phyloP scores from a whole-genome alignment of 1,140 invertebrate species.

The Drosophila azteca region DNA sequence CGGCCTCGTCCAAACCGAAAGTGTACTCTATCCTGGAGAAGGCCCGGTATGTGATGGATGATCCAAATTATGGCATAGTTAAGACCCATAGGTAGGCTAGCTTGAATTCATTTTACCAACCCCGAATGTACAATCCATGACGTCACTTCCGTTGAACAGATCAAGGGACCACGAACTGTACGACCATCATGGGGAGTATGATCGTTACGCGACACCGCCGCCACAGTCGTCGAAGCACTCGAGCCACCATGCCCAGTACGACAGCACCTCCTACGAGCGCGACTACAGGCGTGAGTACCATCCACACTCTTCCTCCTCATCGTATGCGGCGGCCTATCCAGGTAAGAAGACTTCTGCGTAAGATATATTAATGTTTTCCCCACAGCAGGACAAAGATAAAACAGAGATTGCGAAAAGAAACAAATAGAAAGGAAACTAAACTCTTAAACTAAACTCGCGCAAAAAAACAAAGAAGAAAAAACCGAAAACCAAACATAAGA shows the following conservation, averaged over 20 bases:
- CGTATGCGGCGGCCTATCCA: slow-evolving; percentile 76
- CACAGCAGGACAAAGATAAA: slow-evolving; percentile 57
- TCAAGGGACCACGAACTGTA: slow-evolving; percentile 78
- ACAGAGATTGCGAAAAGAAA: slow-evolving; percentile 19
- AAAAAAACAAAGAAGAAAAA: slow-evolving; percentile 20
- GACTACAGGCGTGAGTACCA: slow-evolving; percentile 82
- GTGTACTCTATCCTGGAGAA: slow-evolving; percentile 92
- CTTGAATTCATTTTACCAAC: background rate
- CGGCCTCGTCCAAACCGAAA: slow-evolving; percentile 86
- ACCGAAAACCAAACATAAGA: slow-evolving; percentile 20
- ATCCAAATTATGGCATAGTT: slow-evolving; percentile 86
- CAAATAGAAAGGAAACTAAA: slow-evolving; percentile 32
- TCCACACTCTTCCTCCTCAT: slow-evolving; percentile 78
- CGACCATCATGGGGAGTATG: slow-evolving; percentile 78
- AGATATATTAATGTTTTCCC: slow-evolving; percentile 56
- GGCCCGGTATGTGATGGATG: slow-evolving; percentile 91
- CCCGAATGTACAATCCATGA: background rate
- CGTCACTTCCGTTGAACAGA: slow-evolving; percentile 30
- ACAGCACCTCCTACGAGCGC: slow-evolving; percentile 76
- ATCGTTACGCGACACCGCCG: slow-evolving; percentile 76
- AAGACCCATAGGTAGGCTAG: slow-evolving; percentile 72
- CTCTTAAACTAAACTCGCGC: slow-evolving; percentile 44
- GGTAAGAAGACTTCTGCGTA: slow-evolving; percentile 58
- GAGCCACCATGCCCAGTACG: slow-evolving; percentile 77
- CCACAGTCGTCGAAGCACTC: slow-evolving; percentile 78